Evolutionary conservation across 1,140 invertebrate species (phyloP), one percentile per base, ranked within the genome.

Genomic region (Drosophila bocqueti): DNA sequence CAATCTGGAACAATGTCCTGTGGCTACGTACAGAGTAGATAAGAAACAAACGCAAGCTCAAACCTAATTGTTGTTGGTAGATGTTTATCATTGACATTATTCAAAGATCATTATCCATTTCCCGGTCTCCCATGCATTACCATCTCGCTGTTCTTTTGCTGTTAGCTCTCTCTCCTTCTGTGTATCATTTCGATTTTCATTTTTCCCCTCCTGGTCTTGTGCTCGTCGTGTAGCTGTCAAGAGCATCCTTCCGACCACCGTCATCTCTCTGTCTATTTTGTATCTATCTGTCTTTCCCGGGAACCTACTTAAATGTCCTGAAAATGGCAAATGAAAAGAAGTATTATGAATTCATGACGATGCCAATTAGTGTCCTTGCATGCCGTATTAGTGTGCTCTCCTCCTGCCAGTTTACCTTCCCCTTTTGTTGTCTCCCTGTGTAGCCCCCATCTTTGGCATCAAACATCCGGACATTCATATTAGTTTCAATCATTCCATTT

Each of bases 41-140:
- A 80, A 63, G 55, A 69, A 50, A 31, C 24, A 50, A 31, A 66
- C 49, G 50, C 50, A 86, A 65, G 36, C 45, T 69, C 76, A 78
- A 79, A 63, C 69, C 73, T 90, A 63, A 79, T 83, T 91, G 83
- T 83, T 91, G 87, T 91, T 81, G 58, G 60, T 91, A 83, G 82
- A 74, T 86, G 82, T 86, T 61, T 87, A 68, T 90, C 47, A 79
- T 91, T 77, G 71, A 79, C 43, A 69, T 83, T 76, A 61, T 79
- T 63, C 36, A 15, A 29, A 26, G 15, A 77, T 79, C 79, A 64
- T 66, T 69, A 77, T 79, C 66, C 24, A 29, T 42, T 63, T 63
- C n/a, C 24, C 16, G 38, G 61, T 24, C 38, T 34, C 45, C 16
- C 55, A 42, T 59, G 21, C 21, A 57, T 57, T 16, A 11, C 58